phyloP scores from a whole-genome alignment of 2,888 invertebrate genomes.

The Byasa hedistus region DNA sequence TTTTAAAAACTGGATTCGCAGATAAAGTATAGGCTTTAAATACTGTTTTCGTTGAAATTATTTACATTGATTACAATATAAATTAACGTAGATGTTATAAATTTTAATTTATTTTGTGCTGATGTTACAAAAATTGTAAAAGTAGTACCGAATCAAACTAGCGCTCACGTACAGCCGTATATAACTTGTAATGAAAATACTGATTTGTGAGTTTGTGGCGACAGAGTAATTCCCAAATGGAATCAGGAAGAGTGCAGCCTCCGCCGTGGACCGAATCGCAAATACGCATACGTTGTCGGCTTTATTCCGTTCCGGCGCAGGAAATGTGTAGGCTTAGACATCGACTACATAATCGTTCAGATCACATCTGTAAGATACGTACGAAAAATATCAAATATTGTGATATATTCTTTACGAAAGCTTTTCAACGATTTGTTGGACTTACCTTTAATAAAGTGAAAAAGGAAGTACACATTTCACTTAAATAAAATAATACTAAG shows the following conservation, averaged over 20 bases:
- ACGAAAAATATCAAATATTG: too few relatives aligned
- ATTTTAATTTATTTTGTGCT: neutral
- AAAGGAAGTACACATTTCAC: too few relatives aligned
- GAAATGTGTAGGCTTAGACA: conserved; percentile 29
- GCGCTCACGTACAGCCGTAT: conserved; percentile 29
- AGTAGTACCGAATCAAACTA: conserved; percentile 25
- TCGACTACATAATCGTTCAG: conserved; percentile 2
- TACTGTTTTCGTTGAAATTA: too few relatives aligned
- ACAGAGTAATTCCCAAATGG: conserved; percentile 76
- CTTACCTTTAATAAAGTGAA: too few relatives aligned
- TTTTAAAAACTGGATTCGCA: too few relatives aligned
- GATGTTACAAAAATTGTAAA: conserved; percentile 4
- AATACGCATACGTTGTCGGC: conserved; percentile 69
- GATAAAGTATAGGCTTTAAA: too few relatives aligned
- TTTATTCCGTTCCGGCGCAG: conserved; percentile 51
- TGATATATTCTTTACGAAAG: too few relatives aligned
- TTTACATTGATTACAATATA: too few relatives aligned
- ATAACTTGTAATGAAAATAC: conserved; percentile 64
- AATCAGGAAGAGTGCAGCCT: conserved; percentile 75
- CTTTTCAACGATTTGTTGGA: too few relatives aligned
- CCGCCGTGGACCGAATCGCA: conserved; percentile 70
- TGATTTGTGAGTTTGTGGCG: conserved; percentile 75
- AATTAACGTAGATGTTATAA: too few relatives aligned
- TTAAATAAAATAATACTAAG: too few relatives aligned
- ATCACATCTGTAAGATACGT: too few relatives aligned